Base-by-base conservation (phyloP, 2,888 invertebrate genomes). In the Eupithecia dodoneata region DNA sequence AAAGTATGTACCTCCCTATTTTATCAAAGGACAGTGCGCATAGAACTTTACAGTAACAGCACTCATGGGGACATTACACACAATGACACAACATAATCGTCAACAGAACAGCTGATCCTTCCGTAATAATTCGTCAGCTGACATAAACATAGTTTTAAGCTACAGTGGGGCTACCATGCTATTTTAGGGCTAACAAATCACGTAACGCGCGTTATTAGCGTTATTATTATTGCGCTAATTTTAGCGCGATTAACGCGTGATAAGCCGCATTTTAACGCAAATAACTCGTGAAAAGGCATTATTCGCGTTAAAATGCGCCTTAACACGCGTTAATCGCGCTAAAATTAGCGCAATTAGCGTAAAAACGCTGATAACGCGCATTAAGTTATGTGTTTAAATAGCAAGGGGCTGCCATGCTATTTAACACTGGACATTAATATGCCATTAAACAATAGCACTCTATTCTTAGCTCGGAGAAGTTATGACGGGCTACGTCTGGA, bases 11-110 rank as follows among this genome's bases (percentile, higher is more conserved):
- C n/a, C n/a, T 49, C 82, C 81, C 82, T 76, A 74, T 80, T 81
- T 82, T 80, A 66, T 49, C 70, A 55, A 73, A 41, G 63, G 70
- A 87, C 88, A 90, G 89, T 88, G 88, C 88, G 86, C 88, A 88
- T 88, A 84, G 89, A 87, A 88, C 90, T 85, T 84, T 81, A 84
- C 79, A 88, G 89, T 90, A 92, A 91, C 91, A 93, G 94, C 93
- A 94, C 94, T 94, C 94, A 94, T 94, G 93, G 93, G 77, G 93
- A 91, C 88, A 86, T 85, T 71, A 81, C 72, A 81, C 74, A 76
- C 30, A 30, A 30, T 30, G 30, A 76, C 74, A 76, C 74, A 78
- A 75, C 63, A 78, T 78, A 72, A 81, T 74, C 71, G 59, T 15
- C 15, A 44, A 69, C n/a, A 15, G 67, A 67, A 15, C 67, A 69